These are phyloP conservation scores for Schizotus pectinicornis DNA, from an alignment of 2,888 invertebrate genomes.

Conservation along the genomic window DNA sequence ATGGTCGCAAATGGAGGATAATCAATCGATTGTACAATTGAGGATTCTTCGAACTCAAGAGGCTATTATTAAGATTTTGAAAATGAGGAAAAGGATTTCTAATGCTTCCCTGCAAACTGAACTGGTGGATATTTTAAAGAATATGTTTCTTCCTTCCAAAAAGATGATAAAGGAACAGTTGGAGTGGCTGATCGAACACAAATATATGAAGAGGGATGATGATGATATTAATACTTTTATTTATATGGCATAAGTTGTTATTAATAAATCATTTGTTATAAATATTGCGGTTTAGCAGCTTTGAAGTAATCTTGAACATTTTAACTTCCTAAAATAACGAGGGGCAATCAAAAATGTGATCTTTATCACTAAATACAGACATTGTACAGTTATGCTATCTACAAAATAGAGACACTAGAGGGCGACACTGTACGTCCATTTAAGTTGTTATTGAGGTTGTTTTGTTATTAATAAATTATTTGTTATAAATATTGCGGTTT, in stretches of 20 bases:
- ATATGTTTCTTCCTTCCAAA: conserved; percentile 98
- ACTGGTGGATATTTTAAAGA: conserved; percentile 96
- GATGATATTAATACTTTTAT: conserved; percentile 98
- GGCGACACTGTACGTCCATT: no score
- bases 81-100: conserved; percentile 94
- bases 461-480: no score
- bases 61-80: conserved; percentile 98
- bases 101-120: conserved; percentile 97
- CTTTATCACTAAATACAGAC: no score
- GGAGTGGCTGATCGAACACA: conserved; percentile 99
- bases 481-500: background rate
- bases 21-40: conserved; percentile 97
- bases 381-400: no score
- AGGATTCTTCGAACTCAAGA: conserved; percentile 93
- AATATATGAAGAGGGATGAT: conserved; percentile 95
- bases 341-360: no score
- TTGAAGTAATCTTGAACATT: no score
- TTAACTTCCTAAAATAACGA: no score
- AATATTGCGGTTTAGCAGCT: no score
- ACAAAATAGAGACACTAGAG: no score
- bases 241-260: conserved; percentile 81
- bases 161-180: conserved; percentile 99
- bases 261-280: conserved; percentile 18
- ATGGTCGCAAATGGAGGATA: conserved; percentile 94
- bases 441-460: no score